Evolutionary conservation across 2,113 vertebrate species (phyloP), one percentile per base, ranked within the genome.

Genomic region (Henicopernis longicauda): DNA sequence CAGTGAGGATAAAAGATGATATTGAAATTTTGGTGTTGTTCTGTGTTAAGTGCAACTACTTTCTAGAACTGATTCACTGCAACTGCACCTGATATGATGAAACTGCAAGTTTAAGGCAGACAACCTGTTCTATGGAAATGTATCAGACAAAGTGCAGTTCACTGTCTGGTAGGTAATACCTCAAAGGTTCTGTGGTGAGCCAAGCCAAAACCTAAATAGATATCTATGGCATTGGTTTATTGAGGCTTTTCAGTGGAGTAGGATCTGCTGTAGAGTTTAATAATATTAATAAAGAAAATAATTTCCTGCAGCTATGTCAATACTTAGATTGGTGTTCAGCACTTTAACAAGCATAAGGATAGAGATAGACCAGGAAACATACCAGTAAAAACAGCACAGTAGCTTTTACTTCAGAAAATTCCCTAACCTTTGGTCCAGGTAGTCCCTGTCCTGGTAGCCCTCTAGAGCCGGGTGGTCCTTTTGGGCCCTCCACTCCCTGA

Each of bases 401-500:
- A 76, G 31, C 44, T 94, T 73, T 92, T 69, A 80, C 34, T 80
- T 52, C 36, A 82, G 67, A 89, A 88, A 93, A 83, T 72, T 77
- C 62, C 90, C 98, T 90, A 96, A 99, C 99, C 98, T 99, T 99
- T 69, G 98, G 79, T 95, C 99, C 99, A 89, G 98, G 97, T 82
- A 98, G 91, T 42, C 99, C 98, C 92, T 99, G 98, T 96, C 99
- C 99, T 95, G 96, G 98, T 89, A 97, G 27, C 27, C 99, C 98
- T 97, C 98, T 99, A 54, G 89, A 96, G 76, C 98, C 98, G 23
- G 98, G 97, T 76, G 98, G 98, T 66, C 99, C 98, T 87, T 98
- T 98, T 50, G 99, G 99, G 86, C 99, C 99, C 78, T 99, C 98
- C 47, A 98, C 86, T 91, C 99, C 99, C 99, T 99, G 74, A 74